These are phyloP conservation scores for Hermatobates lingyangjiaoensis DNA, from an alignment of 1,140 invertebrate genomes.

Conservation along the genomic window DNA sequence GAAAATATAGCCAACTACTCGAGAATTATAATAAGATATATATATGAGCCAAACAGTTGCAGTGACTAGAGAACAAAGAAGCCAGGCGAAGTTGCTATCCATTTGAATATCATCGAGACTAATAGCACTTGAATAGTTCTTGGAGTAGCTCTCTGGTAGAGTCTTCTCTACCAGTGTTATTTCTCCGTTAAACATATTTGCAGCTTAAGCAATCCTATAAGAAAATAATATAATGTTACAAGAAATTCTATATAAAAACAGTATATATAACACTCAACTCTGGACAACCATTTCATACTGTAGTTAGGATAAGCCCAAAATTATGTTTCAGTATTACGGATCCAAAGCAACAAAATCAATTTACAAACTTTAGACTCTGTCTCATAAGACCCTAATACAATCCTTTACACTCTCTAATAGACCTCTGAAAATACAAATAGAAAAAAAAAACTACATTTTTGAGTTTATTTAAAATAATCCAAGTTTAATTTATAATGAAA, in stretches of 20 bases:
- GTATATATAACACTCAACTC: not conserved
- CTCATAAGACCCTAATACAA: too few relatives aligned
- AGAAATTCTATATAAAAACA: not conserved
- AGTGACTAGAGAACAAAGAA: conserved; percentile 59
- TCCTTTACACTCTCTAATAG: too few relatives aligned
- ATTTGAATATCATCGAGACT: conserved; percentile 52
- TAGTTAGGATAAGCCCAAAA: not conserved
- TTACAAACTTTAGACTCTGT: too few relatives aligned
- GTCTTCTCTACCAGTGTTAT: conserved; percentile 7
- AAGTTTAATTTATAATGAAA: too few relatives aligned
- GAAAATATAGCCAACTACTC: conserved; percentile 72
- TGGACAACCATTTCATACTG: not conserved
- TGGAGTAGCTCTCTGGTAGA: conserved; percentile 10
- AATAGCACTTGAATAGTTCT: conserved; percentile 20
- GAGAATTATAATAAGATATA: conserved; percentile 87
- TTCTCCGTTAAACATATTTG: not conserved
- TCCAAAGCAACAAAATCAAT: not conserved
- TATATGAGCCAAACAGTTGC: conserved; percentile 81
- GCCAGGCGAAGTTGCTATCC: conserved; percentile 62
- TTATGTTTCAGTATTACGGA: not conserved
- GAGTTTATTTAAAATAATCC: too few relatives aligned
- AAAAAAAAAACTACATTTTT: too few relatives aligned
- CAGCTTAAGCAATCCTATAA: not conserved
- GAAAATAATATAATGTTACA: not conserved
- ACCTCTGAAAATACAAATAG: too few relatives aligned